Base-by-base conservation (phyloP, 1,140 invertebrate species). In the Tetraneura akinire region DNA sequence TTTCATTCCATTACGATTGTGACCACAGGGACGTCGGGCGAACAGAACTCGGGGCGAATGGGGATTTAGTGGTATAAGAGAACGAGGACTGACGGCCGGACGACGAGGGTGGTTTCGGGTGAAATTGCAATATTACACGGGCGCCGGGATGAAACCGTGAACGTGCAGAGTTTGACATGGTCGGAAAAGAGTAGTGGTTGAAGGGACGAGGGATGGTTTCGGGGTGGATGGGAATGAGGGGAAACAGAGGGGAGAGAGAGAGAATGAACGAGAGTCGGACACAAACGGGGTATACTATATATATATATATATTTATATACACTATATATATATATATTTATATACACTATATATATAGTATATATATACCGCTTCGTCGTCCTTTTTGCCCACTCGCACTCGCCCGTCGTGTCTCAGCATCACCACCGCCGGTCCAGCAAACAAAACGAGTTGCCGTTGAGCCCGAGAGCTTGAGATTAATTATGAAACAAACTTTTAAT, bases 401-500 rank as follows among this genome's bases (percentile, higher is more conserved):
- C n/a, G 13, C 42, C 64, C 29, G 1, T 32, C 32, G n/a, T 14
- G 60, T 62, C 60, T 11, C 60, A 32, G 29, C 32, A 9, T 37
- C 62, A 21, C 62, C 32, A n/a, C 62, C 62, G 18, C 62, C 62
- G 32, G 62, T 42, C 62, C 62, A 32, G 64, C 64, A 68, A 68
- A 68, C 64, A 68, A 68, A 68, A 68, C 64, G 64, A 68, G 64
- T 68, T 62, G 32, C 64, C 18, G 64, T 42, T 49, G 66, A 70
- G 66, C 66, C 66, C 21, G 74, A 60, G 37, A 78, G 74, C 53
- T 51, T 16, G 55, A 78, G 74, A 78, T 78, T 78, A 78, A 78
- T 78, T 78, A 78, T 78, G 74, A 62, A 78, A 78, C 74, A 62
- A 78, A 78, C 74, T 78, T 78, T 78, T 78, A 78, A 78, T 78